These are phyloP conservation scores for Rallus limicola DNA, from an alignment of 2,113 vertebrate genomes.

Conservation along the genomic window DNA sequence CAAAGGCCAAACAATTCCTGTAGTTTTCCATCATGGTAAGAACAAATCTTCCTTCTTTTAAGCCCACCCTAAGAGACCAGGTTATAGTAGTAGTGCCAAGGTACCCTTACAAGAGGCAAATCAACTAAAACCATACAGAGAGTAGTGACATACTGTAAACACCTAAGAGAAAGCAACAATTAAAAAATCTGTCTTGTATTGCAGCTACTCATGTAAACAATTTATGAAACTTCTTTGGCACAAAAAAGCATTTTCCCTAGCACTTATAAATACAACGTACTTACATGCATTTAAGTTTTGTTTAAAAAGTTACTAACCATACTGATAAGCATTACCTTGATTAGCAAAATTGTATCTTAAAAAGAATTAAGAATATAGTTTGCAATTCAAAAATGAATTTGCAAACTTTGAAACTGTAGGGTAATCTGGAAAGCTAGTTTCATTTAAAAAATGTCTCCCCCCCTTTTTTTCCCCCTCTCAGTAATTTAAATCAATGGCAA, in stretches of 20 bases:
- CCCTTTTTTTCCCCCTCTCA: not conserved
- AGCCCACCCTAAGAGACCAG: not conserved
- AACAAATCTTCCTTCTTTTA: not conserved
- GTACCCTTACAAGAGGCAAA: slow-evolving; percentile 40
- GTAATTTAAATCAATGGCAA: slow-evolving; percentile 15
- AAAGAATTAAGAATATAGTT: slow-evolving; percentile 60
- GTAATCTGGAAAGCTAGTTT: slow-evolving; percentile 28
- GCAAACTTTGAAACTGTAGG: slow-evolving; percentile 27
- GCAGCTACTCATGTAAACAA: slow-evolving; percentile 75
- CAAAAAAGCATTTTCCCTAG: slow-evolving; percentile 73
- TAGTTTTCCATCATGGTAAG: not conserved
- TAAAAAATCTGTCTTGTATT: slow-evolving; percentile 48
- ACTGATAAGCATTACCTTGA: slow-evolving; percentile 34
- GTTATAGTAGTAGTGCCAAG: slow-evolving; percentile 14
- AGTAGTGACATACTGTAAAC: slow-evolving; percentile 49
- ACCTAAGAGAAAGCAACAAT: slow-evolving; percentile 54
- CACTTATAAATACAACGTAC: slow-evolving; percentile 52
- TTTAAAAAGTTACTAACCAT: slow-evolving; percentile 52
- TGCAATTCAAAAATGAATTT: slow-evolving; percentile 57
- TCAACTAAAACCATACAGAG: not conserved
- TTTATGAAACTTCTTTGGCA: slow-evolving; percentile 81
- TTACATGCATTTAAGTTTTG: slow-evolving; percentile 39
- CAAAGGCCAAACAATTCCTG: not conserved
- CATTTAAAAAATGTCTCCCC: not conserved
- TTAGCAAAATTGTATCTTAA: slow-evolving; percentile 58